Conservation (phyloP, 2,113 vertebrate species). For the Trematocara marginatum region DNA sequence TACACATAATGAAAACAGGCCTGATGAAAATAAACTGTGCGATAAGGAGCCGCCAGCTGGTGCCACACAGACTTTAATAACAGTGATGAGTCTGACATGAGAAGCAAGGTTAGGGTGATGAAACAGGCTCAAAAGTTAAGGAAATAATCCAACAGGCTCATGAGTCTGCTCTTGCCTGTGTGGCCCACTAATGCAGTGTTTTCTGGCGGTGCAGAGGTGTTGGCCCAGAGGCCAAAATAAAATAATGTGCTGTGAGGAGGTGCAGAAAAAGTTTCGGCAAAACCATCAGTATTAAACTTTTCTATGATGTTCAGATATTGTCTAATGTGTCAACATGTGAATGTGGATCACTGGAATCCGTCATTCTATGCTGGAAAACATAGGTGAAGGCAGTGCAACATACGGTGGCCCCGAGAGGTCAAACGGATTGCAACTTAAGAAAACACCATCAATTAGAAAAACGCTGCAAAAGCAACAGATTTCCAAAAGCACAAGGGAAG, state of each 20-base stretch:
- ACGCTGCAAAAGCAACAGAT: background rate
- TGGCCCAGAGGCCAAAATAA: background rate
- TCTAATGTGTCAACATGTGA: background rate
- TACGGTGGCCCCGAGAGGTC: background rate
- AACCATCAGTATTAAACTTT: background rate
- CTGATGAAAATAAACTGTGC: slow-evolving; percentile 14
- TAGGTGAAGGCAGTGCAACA: background rate
- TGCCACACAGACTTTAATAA: background rate
- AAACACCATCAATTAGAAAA: background rate
- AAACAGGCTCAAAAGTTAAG: background rate
- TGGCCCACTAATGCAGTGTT: background rate
- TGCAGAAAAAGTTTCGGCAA: background rate
- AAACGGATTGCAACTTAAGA: background rate
- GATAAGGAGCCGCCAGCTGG: slow-evolving; percentile 35
- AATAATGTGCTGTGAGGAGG: background rate
- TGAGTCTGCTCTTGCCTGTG: background rate
- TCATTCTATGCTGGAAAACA: background rate
- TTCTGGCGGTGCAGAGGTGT: background rate
- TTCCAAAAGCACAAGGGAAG: background rate
- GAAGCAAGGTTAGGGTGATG: background rate
- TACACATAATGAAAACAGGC: background rate
- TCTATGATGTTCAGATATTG: background rate
- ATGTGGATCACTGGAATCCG: background rate
- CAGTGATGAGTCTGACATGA: background rate
- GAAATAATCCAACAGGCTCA: background rate